These are phyloP conservation scores for Neria commutata DNA, from an alignment of 2,888 invertebrate genomes.

Conservation along the genomic window DNA sequence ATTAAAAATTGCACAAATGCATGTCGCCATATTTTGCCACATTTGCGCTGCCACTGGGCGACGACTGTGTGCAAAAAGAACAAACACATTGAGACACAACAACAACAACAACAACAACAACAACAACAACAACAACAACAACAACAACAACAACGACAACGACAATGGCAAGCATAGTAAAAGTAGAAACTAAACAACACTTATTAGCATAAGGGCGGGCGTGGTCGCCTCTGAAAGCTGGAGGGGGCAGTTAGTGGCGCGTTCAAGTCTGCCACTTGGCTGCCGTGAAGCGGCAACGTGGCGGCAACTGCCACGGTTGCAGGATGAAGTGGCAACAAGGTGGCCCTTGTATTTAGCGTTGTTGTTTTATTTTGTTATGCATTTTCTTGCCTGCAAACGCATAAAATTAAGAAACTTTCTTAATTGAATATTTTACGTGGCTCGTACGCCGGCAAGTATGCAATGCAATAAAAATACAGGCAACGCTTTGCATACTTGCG, in stretches of 20 bases:
- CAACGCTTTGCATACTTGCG: conserved; percentile 12
- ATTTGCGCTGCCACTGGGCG: conserved; percentile 6
- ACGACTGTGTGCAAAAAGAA: background rate
- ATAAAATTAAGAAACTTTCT: conserved; percentile 31
- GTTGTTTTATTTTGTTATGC: background rate
- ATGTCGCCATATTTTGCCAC: conserved; percentile 15
- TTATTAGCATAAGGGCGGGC: no score
- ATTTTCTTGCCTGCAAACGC: conserved; percentile 1
- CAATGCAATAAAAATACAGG: background rate
- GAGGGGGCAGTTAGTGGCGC: background rate
- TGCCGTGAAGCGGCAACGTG: no score
- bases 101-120: conserved; percentile 1
- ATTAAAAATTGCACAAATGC: background rate
- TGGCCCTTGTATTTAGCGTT: background rate
- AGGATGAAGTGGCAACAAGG: conserved; percentile 3
- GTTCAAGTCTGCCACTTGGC: background rate
- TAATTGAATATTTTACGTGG: conserved; percentile 41
- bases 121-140: background rate
- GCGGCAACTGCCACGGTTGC: no score
- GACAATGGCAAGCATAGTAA: background rate
- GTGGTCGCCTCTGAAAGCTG: no score
- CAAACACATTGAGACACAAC: background rate
- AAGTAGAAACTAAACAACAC: background rate
- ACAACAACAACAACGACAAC: background rate
- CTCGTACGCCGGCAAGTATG: conserved; percentile 16